Base-by-base conservation (phyloP, 2,797 vertebrate genomes). In the Microchirus variegatus region DNA sequence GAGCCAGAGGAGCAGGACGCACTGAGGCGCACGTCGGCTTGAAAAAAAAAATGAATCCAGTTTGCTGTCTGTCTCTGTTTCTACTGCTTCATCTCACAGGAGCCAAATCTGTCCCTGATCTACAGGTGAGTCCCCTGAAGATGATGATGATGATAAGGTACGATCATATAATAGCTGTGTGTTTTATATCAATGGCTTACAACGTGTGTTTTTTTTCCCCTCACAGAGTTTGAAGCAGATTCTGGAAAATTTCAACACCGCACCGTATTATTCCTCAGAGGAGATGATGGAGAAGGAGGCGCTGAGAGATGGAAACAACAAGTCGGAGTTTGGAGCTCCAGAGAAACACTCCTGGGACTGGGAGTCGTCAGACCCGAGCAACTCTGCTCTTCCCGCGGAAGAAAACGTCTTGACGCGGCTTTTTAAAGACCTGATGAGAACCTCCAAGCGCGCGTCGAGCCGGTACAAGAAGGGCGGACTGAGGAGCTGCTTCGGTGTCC, bases 401-500 rank as follows among this genome's bases (percentile, higher is more conserved):
- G 79, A 90, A 2, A 68, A 48, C 41, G 42, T 55, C 10, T 44
- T 93, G 0, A 65, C 73, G 8, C 84, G 78, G 1, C 63, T 94
- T 17, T 76, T 94, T 19, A 84, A 87, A 7, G 92, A 94, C 73
- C 69, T 94, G 10, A 17, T 83, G 66, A 80, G 88, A 65, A 89
- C 90, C 3, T 87, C 91, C 37, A 94, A 92, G 77, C 91, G 93
- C 52, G 91, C 92, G 0, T 92, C 91, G 88, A 87, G 84, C 67
- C 90, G 92, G 0, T 85, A 86, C 71, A 93, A 92, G 81, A 94
- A 94, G 67, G 92, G 92, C 0, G 90, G 89, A 1, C 65, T 92
- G 72, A 79, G 91, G 73, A 94, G 93, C 88, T 94, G 93, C 75
- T 94, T 94, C 49, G 93, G 93, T 0, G 93, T 94, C 48, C 83